Base-by-base conservation (phyloP, 2,113 vertebrate species). In the Thalassoma bifasciatum region DNA sequence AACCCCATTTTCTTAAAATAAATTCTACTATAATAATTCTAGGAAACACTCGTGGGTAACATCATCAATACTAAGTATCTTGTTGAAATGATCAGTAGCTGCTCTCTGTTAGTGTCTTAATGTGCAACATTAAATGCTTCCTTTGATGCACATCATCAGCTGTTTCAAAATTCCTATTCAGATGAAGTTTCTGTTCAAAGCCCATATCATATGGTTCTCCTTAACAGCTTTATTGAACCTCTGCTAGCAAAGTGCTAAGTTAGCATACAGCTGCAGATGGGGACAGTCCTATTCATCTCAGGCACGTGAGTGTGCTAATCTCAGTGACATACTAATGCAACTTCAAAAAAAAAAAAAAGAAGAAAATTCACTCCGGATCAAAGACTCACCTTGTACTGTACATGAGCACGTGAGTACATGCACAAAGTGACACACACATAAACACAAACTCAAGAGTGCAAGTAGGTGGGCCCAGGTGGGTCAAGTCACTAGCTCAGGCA, bases 401-500 rank as follows among this genome's bases (percentile, higher is more conserved):
- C 53, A n/a, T 1, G 2, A 10, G 6, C 77, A 79, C 47, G 56
- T 84, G 64, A 50, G 30, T 4, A 30, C 30, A 30, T 44, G 42
- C 42, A 14, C 42, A 44, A 12, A 44, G 12, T 44, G 42, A 44
- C 42, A 44, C 47, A 50, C 26, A 19, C 65, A 30, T 26, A 54
- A 4, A 72, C 56, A 79, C 30, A 75, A 26, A 34, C 17, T 5
- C 19, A 21, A 5, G 8, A 23, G 7, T 10, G 34, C 58, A 83
- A 46, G 71, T 70, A 52, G 21, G 64, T 77, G 63, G 58, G 57
- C 10, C 17, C 52, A 66, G 72, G 61, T 82, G 72, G 81, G 75
- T 88, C 78, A 84, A 77, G 74, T 88, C 79, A 85, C 64, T 61
- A 77, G 82, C 51, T 64, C 79, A 85, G 66, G 42, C 72, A 81